Evolutionary conservation across 2,888 invertebrate species (phyloP), one percentile per base, ranked within the genome.

Genomic region (Netelia fuscicornis): DNA sequence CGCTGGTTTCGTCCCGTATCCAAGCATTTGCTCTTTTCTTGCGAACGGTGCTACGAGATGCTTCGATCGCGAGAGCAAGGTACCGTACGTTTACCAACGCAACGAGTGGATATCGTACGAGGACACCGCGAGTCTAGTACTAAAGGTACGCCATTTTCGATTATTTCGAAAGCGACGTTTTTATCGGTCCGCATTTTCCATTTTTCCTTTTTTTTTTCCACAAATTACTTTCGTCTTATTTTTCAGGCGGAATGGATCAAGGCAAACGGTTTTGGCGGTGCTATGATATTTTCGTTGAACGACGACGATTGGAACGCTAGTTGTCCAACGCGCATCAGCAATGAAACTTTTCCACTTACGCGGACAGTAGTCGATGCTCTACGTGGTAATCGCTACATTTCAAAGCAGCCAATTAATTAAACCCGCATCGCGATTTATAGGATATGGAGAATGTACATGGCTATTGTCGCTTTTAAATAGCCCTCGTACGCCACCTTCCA

Each of bases 101-200:
- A 94, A 93, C 17, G 97, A 98, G 89, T 98, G 98, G 98, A 95
- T 98, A 62, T 97, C 98, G 0, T 98, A 96, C 92, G 98, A 98
- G 86, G 95, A 97, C 89, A 94, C 95, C 37, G 93, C 94, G 70
- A 98, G 98, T 93, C 95, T 97, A 1, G 94, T 94, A 76, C 95
- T 95, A 89, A 98, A 97, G 94, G 96, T 95, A 90, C 25, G 0
- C 17, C 9, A 52, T 77, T 25, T 42, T n/a, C 30, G 44, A 60
- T 13, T 70, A 17, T 83, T 78, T 72, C 56, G 74, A 17, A 70
- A 79, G 58, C 58, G 20, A 52, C 3, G 11, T 10, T 42, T 13
- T 70, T 11, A 20, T 20, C 20, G 20, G 1, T 20, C 20, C 20
- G 20, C 20, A 20, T 20, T 20, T 20, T 20, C 20, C 0, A 20